phyloP scores from a whole-genome alignment of 2,888 invertebrate genomes.

The Pterobdella sp. region DNA sequence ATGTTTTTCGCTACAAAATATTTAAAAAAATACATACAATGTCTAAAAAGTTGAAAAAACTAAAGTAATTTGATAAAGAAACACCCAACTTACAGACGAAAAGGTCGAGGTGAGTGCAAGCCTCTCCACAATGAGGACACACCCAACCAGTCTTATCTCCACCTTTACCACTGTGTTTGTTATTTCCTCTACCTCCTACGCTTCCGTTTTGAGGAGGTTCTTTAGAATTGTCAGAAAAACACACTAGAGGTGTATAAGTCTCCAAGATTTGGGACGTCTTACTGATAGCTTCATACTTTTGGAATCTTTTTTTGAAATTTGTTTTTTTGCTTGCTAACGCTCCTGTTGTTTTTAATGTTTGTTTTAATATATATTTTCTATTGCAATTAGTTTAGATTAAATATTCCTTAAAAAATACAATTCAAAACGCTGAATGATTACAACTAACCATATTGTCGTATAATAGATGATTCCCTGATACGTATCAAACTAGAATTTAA shows the following conservation, averaged over 20 bases:
- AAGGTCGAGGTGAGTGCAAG: slow-evolving; percentile 92
- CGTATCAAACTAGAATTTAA: background rate
- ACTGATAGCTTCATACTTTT: background rate
- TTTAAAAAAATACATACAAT: too few relatives aligned
- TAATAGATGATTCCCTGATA: background rate
- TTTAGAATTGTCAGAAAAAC: background rate
- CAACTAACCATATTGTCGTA: background rate
- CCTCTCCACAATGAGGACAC: slow-evolving; percentile 94
- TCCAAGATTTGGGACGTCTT: background rate
- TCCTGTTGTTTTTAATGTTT: background rate
- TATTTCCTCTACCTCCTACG: slow-evolving; percentile 17
- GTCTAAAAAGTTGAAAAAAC: too few relatives aligned
- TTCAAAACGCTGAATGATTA: background rate
- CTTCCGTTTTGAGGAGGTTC: background rate
- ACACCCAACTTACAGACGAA: slow-evolving; percentile 68
- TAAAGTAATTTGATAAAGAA: too few relatives aligned
- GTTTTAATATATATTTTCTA: background rate
- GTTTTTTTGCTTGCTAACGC: background rate
- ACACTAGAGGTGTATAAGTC: background rate
- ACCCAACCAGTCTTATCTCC: slow-evolving; percentile 43
- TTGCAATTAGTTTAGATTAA: too few relatives aligned
- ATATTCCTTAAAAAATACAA: too few relatives aligned
- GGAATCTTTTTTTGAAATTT: background rate
- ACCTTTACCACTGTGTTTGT: slow-evolving; percentile 46
- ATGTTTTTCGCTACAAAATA: too few relatives aligned